phyloP scores from a whole-genome alignment of 2,797 vertebrate genomes.

The Peromyscus eremicus region DNA sequence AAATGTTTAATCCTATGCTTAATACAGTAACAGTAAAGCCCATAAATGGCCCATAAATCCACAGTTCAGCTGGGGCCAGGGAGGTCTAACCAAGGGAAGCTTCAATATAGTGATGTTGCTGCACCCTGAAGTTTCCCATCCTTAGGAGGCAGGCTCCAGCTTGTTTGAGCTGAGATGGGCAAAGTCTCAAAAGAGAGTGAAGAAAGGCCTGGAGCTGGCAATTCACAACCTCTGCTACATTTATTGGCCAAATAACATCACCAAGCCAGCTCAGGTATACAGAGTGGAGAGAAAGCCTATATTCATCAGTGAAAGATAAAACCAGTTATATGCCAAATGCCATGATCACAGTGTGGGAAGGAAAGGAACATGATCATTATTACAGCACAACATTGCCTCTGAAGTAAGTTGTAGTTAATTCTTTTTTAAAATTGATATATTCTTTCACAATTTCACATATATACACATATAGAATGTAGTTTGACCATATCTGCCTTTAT shows the following conservation, averaged over 20 bases:
- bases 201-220: neutral
- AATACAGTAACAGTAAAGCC: neutral
- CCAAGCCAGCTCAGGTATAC: neutral
- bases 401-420: neutral
- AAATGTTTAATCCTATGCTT: neutral
- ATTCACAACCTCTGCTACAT: neutral
- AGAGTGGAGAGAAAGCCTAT: neutral
- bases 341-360: neutral
- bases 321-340: neutral
- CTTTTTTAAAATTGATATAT: neutral
- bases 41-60: no score
- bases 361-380: neutral
- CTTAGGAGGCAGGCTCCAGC: neutral
- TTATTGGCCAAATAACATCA: neutral
- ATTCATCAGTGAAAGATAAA: neutral
- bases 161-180: neutral
- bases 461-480: neutral
- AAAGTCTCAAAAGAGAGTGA: neutral
- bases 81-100: neutral
- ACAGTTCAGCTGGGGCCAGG: neutral
- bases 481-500: neutral
- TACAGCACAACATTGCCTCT: neutral
- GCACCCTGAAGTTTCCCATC: neutral
- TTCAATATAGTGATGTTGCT: neutral
- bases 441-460: neutral